Evolutionary conservation across 2,888 invertebrate species (phyloP).

Genomic region (Carpatolechia fugitivella): DNA sequence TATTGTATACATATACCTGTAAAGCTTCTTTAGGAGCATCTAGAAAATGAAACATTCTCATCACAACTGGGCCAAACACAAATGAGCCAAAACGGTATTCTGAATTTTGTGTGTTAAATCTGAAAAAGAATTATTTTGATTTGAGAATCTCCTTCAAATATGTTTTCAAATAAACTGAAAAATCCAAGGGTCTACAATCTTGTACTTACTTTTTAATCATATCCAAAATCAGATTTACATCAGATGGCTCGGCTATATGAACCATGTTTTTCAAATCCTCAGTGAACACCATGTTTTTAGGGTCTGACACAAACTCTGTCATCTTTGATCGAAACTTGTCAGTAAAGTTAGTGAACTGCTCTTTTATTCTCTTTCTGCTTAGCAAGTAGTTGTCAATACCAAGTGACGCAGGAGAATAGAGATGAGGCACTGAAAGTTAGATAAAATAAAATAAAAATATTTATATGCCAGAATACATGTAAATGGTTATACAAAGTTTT

Average conservation of each 20-base stretch:
- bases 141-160: neutral
- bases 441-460: neutral
- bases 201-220: constrained; percentile 84
- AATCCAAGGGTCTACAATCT: too few species aligned
- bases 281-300: constrained; percentile 86
- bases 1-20: constrained; percentile 54
- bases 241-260: constrained; percentile 82
- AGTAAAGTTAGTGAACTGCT: constrained; percentile 80
- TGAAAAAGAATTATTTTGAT: constrained; percentile 44
- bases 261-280: constrained; percentile 92
- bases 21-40: constrained; percentile 84
- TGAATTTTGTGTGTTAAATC: constrained; percentile 84
- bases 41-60: constrained; percentile 86
- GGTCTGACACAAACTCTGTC: constrained; percentile 78
- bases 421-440: constrained; percentile 22
- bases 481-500: too few species aligned
- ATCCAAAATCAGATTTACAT: constrained; percentile 80
- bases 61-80: constrained; percentile 89
- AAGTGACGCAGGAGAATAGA: constrained; percentile 79
- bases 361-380: constrained; percentile 71
- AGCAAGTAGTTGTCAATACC: constrained; percentile 81
- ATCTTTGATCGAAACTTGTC: constrained; percentile 86
- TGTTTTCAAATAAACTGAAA: neutral
- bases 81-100: constrained; percentile 88
- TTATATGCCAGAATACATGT: neutral